Evolutionary conservation across 2,797 vertebrate genomes (phyloP).

Genomic region (Oryzias sinensis): DNA sequence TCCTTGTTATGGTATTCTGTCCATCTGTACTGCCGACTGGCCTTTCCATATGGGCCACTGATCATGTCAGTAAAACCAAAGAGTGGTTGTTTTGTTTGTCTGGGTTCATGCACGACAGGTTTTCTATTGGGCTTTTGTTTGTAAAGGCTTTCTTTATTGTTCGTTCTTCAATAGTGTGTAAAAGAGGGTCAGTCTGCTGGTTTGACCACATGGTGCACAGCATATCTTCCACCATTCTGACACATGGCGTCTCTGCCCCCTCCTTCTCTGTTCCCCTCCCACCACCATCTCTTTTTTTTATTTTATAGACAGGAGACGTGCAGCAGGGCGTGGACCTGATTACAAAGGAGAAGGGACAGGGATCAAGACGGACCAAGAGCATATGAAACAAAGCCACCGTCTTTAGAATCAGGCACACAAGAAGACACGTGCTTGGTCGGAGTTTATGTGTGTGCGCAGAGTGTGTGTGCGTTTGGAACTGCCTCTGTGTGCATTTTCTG

Average conservation of each 20-base stretch:
- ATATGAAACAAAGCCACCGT: constrained; percentile 25
- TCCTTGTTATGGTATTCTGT: constrained; percentile 56
- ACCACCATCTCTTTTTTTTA: constrained; percentile 28
- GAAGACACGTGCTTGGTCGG: constrained; percentile 42
- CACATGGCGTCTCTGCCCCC: constrained; percentile 60
- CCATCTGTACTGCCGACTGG: constrained; percentile 60
- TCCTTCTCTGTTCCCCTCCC: constrained; percentile 35
- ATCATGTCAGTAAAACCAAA: constrained; percentile 53
- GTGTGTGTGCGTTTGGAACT: constrained; percentile 23
- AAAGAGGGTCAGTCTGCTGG: constrained; percentile 39
- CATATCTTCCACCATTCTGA: constrained; percentile 70
- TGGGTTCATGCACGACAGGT: constrained; percentile 22
- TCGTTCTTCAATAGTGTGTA: constrained; percentile 39
- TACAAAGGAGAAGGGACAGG: constrained; percentile 15
- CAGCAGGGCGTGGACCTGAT: constrained; percentile 69
- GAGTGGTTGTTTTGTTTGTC: constrained; percentile 3
- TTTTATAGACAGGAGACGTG: constrained; percentile 66
- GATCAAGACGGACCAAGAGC: constrained; percentile 16
- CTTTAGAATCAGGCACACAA: constrained; percentile 21
- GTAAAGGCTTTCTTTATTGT: constrained; percentile 16
- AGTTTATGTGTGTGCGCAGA: constrained; percentile 35
- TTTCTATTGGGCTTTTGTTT: constrained; percentile 5
- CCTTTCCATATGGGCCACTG: constrained; percentile 49
- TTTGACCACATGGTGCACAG: constrained; percentile 68
- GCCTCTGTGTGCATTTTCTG: constrained; percentile 49